A percentile compares a stretch with the other conserved stretches of the same genome.
Conservation (phyloP, 2,113 vertebrate species). For the Lampris megalopsis region DNA sequence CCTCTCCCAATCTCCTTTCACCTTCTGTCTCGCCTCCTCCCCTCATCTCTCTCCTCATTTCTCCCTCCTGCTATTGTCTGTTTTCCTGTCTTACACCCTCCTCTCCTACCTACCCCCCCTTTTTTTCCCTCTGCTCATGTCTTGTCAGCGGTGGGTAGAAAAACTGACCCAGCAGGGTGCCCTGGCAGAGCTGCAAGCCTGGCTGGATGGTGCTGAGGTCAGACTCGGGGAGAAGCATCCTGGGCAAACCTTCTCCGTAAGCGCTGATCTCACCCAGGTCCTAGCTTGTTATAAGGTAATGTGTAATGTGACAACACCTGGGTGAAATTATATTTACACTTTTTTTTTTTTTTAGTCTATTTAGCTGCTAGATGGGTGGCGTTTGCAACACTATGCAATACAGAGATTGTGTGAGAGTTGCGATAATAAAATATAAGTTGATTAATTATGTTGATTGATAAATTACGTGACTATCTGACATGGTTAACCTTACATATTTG, state of each 20-base stretch:
- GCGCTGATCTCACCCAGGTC: conserved; percentile 67
- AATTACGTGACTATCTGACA: no score
- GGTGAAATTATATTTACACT: no score
- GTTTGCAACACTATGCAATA: no score
- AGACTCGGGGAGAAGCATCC: conserved; percentile 47
- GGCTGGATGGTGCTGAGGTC: conserved; percentile 80
- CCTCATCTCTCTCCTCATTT: neutral
- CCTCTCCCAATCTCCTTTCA: neutral
- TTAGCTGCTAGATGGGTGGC: no score
- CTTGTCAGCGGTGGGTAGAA: conserved; percentile 86
- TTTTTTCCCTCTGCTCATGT: neutral
- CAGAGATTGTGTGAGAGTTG: no score
- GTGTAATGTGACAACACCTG: no score
- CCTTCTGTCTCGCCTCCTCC: neutral
- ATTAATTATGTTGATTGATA: no score
- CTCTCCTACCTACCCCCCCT: neutral
- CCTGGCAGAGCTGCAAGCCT: conserved; percentile 84
- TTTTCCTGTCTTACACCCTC: neutral
- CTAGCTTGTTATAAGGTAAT: conserved; percentile 87
- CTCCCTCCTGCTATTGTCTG: neutral
- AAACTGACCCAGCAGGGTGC: conserved; percentile 85
- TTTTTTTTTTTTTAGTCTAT: no score
- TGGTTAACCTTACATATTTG: no score
- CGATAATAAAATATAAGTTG: no score
- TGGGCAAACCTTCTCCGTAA: conserved; percentile 17